Base-by-base conservation (phyloP, 2,888 invertebrate species). In the Rugalucina vietnamica region DNA sequence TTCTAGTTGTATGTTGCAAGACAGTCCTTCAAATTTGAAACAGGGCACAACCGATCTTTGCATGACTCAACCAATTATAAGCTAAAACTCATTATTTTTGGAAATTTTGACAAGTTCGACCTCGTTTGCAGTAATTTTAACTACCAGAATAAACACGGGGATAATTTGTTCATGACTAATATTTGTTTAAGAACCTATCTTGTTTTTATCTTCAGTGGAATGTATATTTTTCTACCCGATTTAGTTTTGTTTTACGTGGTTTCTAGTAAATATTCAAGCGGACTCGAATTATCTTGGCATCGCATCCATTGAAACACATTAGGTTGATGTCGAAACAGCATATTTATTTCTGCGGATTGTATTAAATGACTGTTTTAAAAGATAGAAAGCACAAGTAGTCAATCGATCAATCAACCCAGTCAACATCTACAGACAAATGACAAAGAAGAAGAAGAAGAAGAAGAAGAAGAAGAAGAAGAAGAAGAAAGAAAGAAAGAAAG, bases 151-250 rank as follows among this genome's bases (percentile, higher is more conserved):
- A 65, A 65, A 65, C 29, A 34, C 10, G 1, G 5, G 34, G 65
- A 65, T 65, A 65, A 65, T 65, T 65, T 32, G 8, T 24, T 34
- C 34, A 24, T 65, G 65, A 65, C 65, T 65, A 65, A 65, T 65
- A 65, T 65, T 65, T 65, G 65, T 65, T 65, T 65, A 65, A 65
- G 34, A 18, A 65, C 65, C 65, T 65, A 65, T 65, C 65, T 65
- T 27, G 60, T 14, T 5, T 43, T 65, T 65, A 65, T 32, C 65
- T 65, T 65, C 65, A 18, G 34, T 34, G 65, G 65, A 65, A 65
- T 65, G 65, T 18, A 65, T 34, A n/a, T 60, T 65, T 34, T 3
- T 10, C 54, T 21, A 14, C 4, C 54, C 14, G n/a, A 5, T 21
- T 54, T n/a, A 54, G 8, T 43, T 43, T 43, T 43, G 8, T 8